phyloP scores from a whole-genome alignment of 2,888 invertebrate genomes.

The Phasia obesa region DNA sequence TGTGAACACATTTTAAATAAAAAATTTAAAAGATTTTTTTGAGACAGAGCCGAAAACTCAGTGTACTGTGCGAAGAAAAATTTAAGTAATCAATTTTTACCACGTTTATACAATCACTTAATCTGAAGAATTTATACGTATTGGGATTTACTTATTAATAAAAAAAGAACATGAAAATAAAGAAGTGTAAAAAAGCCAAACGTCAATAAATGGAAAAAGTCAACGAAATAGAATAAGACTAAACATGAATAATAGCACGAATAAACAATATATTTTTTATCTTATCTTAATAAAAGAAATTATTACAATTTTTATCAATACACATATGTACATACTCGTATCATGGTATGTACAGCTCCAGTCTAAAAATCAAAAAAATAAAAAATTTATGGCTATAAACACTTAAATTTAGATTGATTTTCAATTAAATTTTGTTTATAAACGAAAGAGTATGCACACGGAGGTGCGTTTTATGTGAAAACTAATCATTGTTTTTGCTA shows the following conservation, averaged over 20 bases:
- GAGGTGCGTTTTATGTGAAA: background rate
- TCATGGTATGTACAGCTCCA: slow-evolving; percentile 22
- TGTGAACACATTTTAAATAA: no score
- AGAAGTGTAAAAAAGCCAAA: background rate
- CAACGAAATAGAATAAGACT: background rate
- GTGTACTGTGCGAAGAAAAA: background rate
- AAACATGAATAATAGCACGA: slow-evolving; percentile 16
- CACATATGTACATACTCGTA: background rate
- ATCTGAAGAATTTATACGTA: slow-evolving; percentile 66
- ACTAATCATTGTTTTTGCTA: background rate
- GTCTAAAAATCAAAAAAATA: slow-evolving; percentile 12
- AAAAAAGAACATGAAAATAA: slow-evolving; percentile 8
- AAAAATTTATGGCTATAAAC: slow-evolving; percentile 25
- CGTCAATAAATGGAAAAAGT: background rate
- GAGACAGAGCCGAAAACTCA: no score
- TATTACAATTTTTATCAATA: slow-evolving; percentile 55
- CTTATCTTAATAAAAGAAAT: slow-evolving; percentile 52
- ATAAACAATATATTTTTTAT: slow-evolving; percentile 40
- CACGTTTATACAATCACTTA: slow-evolving; percentile 32
- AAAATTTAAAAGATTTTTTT: no score
- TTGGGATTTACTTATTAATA: slow-evolving; percentile 41
- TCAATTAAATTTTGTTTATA: slow-evolving; percentile 44
- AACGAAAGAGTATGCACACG: slow-evolving; percentile 14
- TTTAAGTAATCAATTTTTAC: slow-evolving; percentile 15
- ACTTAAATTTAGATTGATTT: slow-evolving; percentile 15